Base-by-base conservation (phyloP, 2,113 vertebrate genomes). In the Ammospiza caudacuta region DNA sequence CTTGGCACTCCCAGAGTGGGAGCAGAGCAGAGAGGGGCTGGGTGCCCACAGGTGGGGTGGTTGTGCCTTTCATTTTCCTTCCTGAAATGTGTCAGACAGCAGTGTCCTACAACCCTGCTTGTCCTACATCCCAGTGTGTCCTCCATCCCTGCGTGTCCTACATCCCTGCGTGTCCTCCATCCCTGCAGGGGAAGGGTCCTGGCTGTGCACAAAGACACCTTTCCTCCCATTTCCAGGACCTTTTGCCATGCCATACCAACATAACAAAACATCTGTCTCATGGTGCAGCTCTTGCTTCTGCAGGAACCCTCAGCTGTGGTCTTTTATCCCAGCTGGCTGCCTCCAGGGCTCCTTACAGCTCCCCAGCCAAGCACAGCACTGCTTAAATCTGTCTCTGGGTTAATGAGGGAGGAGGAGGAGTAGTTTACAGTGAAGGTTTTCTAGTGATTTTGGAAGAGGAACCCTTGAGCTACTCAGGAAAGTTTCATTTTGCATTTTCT, bases 171-270 rank as follows among this genome's bases (percentile, higher is more conserved):
- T 33, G 35, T n/a, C 63, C 51, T 27, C 2, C 22, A n/a, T 4
- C 47, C 46, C 18, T 57, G 46, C 0, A 2, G 18, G 70, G 20
- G 12, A 62, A 55, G 11, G 91, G 27, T 74, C 14, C 3, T 3
- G 37, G 2, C 3, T 44, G 19, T 62, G 35, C 44, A n/a, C 47
- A 72, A 28, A 55, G 47, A 25, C 57, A 31, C n/a, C 27, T 83
- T 70, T 51, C 31, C 57, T 83, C 41, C 66, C 27, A 16, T 83
- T 91, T 78, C 23, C 68, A 90, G 68, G 47, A 15, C 54, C 19
- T 11, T 18, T 59, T 11, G 14, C 54, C 0, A 0, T 9, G 43
- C 9, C 1, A 4, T 6, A 43, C 33, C 0, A 8, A 66, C 39
- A 35, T 0, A 63, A 28, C 0, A 3, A 68, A 87, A 44, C 31